These are phyloP conservation scores for Philopotamus ludificatus DNA, from an alignment of 1,140 invertebrate species.

Conservation along the genomic window DNA sequence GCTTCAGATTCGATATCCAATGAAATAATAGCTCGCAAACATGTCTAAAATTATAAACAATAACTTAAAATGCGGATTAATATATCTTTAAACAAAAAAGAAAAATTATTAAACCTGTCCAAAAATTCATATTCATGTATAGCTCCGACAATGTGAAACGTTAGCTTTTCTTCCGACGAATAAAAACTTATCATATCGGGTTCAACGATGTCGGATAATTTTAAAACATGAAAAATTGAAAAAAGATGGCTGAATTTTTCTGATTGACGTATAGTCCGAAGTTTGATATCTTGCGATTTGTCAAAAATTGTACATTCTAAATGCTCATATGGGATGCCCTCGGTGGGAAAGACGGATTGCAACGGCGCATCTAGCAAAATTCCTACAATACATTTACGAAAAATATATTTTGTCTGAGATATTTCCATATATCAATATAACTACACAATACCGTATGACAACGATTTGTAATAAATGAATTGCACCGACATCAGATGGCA, in stretches of 20 bases:
- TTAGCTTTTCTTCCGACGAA: conserved; percentile 32
- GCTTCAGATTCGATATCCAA: conserved; percentile 43
- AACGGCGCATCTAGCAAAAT: too few species aligned
- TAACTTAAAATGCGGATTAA: too few species aligned
- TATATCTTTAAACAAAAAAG: too few species aligned
- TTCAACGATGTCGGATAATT: conserved; percentile 33
- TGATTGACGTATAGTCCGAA: conserved; percentile 7
- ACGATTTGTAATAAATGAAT: conserved; percentile 21
- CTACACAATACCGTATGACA: too few species aligned
- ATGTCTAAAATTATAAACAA: conserved; percentile 43
- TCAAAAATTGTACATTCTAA: too few species aligned
- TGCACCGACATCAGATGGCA: conserved; percentile 42
- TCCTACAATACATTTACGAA: too few species aligned
- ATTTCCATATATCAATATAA: too few species aligned
- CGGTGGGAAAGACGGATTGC: too few species aligned
- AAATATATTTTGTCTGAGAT: too few species aligned
- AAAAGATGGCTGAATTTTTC: conserved; percentile 39
- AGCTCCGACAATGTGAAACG: conserved; percentile 46
- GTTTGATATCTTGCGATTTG: not conserved
- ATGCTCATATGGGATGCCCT: too few species aligned
- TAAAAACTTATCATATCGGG: conserved; percentile 34
- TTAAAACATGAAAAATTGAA: conserved; percentile 43
- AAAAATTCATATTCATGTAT: conserved; percentile 40
- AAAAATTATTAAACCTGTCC: conserved; percentile 44
- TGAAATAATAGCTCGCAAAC: conserved; percentile 40